These are phyloP conservation scores for Paracanthobrama guichenoti DNA, from an alignment of 2,113 vertebrate genomes.

Conservation along the genomic window DNA sequence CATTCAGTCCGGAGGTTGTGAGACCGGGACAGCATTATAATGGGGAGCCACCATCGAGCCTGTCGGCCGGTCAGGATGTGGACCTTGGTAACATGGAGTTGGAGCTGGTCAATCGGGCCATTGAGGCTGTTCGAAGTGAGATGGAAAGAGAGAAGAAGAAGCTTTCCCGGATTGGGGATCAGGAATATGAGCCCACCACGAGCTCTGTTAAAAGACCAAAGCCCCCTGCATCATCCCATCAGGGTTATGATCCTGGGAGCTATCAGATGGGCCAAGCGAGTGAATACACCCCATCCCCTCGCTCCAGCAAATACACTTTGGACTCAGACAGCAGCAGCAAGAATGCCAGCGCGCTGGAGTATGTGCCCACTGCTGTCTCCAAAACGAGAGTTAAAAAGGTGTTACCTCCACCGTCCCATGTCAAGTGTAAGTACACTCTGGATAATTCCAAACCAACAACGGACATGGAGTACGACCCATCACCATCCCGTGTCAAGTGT, in stretches of 20 bases:
- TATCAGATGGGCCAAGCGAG: slow-evolving; percentile 72
- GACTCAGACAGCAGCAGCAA: slow-evolving; percentile 69
- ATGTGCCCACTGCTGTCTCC: slow-evolving; percentile 83
- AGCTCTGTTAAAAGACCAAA: slow-evolving; percentile 39
- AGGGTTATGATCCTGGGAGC: slow-evolving; percentile 80
- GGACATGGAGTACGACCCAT: slow-evolving; percentile 93
- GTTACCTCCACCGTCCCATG: slow-evolving; percentile 49
- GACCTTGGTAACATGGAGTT: slow-evolving; percentile 81
- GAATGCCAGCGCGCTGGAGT: slow-evolving; percentile 81
- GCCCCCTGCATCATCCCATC: slow-evolving; percentile 53
- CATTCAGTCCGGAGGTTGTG: slow-evolving; percentile 89
- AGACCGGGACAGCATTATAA: slow-evolving; percentile 69
- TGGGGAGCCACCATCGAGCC: slow-evolving; percentile 64
- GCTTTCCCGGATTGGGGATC: slow-evolving; percentile 83
- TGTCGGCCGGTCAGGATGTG: slow-evolving; percentile 61
- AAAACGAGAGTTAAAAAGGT: slow-evolving; percentile 69
- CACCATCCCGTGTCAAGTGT: slow-evolving; percentile 66
- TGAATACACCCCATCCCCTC: slow-evolving; percentile 87
- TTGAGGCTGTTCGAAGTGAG: slow-evolving; percentile 87
- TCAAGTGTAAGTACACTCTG: slow-evolving; percentile 88
- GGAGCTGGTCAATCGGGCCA: slow-evolving; percentile 92
- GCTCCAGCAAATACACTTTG: slow-evolving; percentile 89
- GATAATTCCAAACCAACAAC: slow-evolving; percentile 89
- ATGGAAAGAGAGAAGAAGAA: slow-evolving; percentile 92
- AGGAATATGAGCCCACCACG: slow-evolving; percentile 66